Evolutionary conservation across 2,888 invertebrate genomes (phyloP).

Genomic region (Griposia aprilina): DNA sequence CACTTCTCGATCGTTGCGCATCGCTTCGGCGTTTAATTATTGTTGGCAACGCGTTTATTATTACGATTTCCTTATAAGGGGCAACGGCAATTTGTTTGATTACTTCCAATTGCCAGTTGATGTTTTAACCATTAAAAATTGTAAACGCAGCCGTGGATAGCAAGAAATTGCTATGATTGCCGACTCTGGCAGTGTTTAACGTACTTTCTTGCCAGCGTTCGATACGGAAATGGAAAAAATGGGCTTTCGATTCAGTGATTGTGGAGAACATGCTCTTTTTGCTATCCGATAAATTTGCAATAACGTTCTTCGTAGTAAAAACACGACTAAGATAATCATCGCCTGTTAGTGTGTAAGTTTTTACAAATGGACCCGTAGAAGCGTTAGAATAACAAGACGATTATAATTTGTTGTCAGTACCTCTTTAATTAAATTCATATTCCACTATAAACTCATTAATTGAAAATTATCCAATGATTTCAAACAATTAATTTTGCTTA

Average conservation of each 20-base stretch:
- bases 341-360: slow-evolving; percentile 64
- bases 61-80: slow-evolving; percentile 86
- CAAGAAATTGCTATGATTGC: slow-evolving; percentile 85
- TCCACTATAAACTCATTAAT: slow-evolving; percentile 32
- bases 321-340: slow-evolving; percentile 66
- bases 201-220: slow-evolving; percentile 73
- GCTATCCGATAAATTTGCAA: slow-evolving; percentile 79
- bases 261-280: slow-evolving; percentile 77
- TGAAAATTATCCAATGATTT: slow-evolving; percentile 46
- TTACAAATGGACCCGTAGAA: slow-evolving; percentile 51
- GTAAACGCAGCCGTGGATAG: slow-evolving; percentile 79
- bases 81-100: slow-evolving; percentile 87
- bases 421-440: slow-evolving; percentile 49
- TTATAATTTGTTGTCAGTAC: slow-evolving; percentile 55
- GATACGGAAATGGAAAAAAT: slow-evolving; percentile 78
- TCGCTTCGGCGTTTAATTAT: slow-evolving; percentile 86
- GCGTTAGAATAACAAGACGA: slow-evolving; percentile 45
- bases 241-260: slow-evolving; percentile 80
- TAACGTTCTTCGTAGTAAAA: slow-evolving; percentile 68
- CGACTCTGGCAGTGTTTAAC: slow-evolving; percentile 74
- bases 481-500: slow-evolving; percentile 20
- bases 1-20: slow-evolving; percentile 78
- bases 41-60: slow-evolving; percentile 82
- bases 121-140: slow-evolving; percentile 86
- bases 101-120: slow-evolving; percentile 85